Evolutionary conservation across 2,797 vertebrate species (phyloP).

Genomic region (Antennarius maculatus): DNA sequence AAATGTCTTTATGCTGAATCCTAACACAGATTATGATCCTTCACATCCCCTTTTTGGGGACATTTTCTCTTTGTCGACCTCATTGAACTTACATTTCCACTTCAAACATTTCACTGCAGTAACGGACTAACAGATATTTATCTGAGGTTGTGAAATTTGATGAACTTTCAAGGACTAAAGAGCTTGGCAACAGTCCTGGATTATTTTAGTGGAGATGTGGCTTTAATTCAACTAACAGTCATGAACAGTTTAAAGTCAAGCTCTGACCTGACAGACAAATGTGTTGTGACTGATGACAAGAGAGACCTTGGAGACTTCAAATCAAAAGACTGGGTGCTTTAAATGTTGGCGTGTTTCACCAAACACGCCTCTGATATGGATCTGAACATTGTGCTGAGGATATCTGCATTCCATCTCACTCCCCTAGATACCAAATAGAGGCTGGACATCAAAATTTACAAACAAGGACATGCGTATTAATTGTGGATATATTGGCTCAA

Average conservation of each 20-base stretch:
- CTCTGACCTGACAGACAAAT: constrained; percentile 16
- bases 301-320: constrained; percentile 2
- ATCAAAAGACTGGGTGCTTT: neutral
- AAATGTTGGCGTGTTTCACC: constrained; percentile 6
- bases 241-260: constrained; percentile 10
- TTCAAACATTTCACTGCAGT: no score
- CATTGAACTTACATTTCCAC: no score
- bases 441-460: constrained; percentile 4
- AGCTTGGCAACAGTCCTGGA: neutral
- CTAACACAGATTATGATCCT: no score
- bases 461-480: neutral
- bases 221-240: constrained; percentile 23
- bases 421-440: constrained; percentile 5
- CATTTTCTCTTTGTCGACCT: no score
- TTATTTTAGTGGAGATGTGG: constrained; percentile 17
- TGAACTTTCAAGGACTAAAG: no score
- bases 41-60: no score
- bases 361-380: neutral
- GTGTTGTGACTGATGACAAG: neutral
- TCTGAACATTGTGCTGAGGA: constrained; percentile 1
- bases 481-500: neutral
- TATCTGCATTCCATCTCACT: constrained; percentile 1
- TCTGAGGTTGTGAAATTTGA: no score
- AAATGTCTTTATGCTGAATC: no score
- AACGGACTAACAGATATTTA: no score